These are phyloP conservation scores for Lonchura striata DNA, from an alignment of 2,113 vertebrate species.

Conservation along the genomic window DNA sequence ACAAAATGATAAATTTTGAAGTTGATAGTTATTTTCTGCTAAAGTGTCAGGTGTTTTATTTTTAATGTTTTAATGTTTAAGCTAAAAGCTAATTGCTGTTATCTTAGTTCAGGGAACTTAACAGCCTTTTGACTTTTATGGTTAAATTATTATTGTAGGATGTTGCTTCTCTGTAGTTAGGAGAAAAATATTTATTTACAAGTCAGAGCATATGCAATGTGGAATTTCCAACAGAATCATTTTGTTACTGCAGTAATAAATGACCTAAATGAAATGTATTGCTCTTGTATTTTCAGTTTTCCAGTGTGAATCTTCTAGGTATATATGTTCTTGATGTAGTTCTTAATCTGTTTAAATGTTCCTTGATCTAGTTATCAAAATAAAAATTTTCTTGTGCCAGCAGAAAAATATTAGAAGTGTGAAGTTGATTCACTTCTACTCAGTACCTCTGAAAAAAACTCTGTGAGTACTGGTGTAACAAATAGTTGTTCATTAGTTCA, in stretches of 20 bases:
- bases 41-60: background rate
- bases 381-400: background rate
- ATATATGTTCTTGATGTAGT: background rate
- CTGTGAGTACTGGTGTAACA: accelerated
- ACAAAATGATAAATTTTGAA: background rate
- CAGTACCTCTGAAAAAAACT: background rate
- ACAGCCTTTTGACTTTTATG: background rate
- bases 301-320: background rate
- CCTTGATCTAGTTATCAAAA: background rate
- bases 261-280: background rate
- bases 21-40: background rate
- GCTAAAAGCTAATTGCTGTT: background rate
- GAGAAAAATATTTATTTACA: background rate
- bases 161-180: background rate
- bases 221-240: background rate
- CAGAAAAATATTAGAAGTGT: background rate
- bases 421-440: background rate
- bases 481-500: background rate
- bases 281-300: background rate
- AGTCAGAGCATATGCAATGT: background rate
- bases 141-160: background rate
- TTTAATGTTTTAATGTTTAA: background rate
- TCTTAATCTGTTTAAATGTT: background rate
- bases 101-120: background rate
- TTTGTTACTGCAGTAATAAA: background rate